Percentiles rank a stretch among this genome's conserved stretches.
phyloP scores from a whole-genome alignment of 53 echinoderm and acorn worm genomes.

The Crossaster papposus region DNA sequence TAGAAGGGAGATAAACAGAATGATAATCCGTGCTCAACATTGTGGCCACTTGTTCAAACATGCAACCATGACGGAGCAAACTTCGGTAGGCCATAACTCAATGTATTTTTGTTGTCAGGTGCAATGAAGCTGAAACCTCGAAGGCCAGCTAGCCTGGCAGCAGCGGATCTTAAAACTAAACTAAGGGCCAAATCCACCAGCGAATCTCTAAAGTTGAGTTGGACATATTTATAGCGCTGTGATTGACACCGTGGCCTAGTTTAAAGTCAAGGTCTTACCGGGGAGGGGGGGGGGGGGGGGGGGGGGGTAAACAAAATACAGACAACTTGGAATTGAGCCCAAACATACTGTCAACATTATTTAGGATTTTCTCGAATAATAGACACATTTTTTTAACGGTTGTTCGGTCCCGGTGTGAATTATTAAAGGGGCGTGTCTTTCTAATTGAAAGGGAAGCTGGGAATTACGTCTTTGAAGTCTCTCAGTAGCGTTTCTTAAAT shows the following conservation, averaged over 20 bases:
- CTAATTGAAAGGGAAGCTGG: neutral
- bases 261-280: neutral
- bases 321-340: neutral
- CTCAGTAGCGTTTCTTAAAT: neutral
- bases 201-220: neutral
- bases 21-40: neutral
- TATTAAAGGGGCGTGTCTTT: neutral
- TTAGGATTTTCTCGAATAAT: neutral
- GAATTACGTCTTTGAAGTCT: neutral
- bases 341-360: neutral
- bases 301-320: neutral
- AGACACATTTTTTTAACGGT: neutral
- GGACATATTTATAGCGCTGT: neutral
- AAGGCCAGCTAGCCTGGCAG: neutral
- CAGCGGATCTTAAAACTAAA: neutral
- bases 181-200: neutral
- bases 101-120: neutral
- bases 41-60: neutral
- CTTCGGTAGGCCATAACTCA: neutral
- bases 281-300: neutral
- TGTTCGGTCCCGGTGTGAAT: neutral
- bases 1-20: slow-evolving; percentile 32
- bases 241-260: neutral
- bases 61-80: neutral
- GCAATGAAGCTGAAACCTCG: neutral